Conservation (phyloP, 2,888 invertebrate genomes). For the Eustalomyia histrio region DNA sequence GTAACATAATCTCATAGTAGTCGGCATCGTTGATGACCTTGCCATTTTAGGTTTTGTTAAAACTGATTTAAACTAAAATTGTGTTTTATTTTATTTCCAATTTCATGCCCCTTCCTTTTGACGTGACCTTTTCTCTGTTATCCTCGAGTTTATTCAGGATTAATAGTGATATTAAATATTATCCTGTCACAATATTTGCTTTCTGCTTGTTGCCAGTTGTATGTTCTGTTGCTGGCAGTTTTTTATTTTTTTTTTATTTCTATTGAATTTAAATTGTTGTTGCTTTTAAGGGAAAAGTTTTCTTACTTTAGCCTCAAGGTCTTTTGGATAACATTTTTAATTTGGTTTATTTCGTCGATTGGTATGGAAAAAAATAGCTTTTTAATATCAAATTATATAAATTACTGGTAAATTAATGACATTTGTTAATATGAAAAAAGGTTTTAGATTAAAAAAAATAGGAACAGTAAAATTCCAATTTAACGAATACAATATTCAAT, state of each 20-base stretch:
- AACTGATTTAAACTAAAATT: slow-evolving; percentile 1
- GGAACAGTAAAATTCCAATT: too few relatives aligned
- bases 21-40: slow-evolving; percentile 45
- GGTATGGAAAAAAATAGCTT: slow-evolving; percentile 15
- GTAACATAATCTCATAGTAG: background rate
- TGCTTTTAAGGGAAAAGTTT: slow-evolving; percentile 11
- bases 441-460: too few relatives aligned
- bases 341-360: slow-evolving; percentile 8
- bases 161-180: background rate
- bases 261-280: slow-evolving; percentile 30
- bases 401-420: background rate
- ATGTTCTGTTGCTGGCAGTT: slow-evolving; percentile 9
- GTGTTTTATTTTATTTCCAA: background rate
- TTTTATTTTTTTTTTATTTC: slow-evolving; percentile 13
- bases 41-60: slow-evolving; percentile 48
- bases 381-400: slow-evolving; percentile 7
- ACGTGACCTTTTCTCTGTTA: background rate
- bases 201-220: background rate
- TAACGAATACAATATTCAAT: too few relatives aligned
- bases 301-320: slow-evolving; percentile 22
- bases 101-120: background rate
- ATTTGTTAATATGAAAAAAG: too few relatives aligned
- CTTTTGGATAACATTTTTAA: background rate
- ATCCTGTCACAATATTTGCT: background rate
- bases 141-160: slow-evolving; percentile 1